Evolutionary conservation across 2,113 vertebrate species (phyloP).

Genomic region (Notarius lentiginosus): DNA sequence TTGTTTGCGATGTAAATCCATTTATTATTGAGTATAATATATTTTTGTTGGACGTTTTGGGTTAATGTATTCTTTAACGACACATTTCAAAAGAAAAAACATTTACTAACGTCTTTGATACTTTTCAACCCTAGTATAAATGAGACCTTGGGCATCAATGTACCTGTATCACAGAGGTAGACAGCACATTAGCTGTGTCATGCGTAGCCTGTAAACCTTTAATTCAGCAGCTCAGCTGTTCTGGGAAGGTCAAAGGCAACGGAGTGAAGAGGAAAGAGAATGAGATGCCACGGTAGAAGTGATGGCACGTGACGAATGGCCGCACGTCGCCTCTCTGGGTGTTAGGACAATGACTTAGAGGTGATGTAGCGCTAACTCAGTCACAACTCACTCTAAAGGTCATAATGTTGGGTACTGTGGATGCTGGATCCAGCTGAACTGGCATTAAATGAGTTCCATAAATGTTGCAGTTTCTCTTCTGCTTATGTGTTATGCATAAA

Average conservation of each 20-base stretch:
- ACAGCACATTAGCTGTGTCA: slow-evolving; percentile 63
- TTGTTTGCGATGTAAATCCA: background rate
- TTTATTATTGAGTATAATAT: background rate
- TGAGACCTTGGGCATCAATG: background rate
- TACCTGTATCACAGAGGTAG: slow-evolving; percentile 36
- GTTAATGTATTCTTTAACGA: background rate
- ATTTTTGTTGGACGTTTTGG: background rate
- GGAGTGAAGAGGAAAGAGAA: slow-evolving; percentile 70
- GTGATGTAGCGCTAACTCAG: slow-evolving; percentile 46
- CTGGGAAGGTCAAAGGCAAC: slow-evolving; percentile 72
- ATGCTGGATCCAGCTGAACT: background rate
- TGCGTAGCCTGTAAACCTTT: slow-evolving; percentile 68
- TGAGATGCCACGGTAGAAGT: slow-evolving; percentile 68
- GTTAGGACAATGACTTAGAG: slow-evolving; percentile 44
- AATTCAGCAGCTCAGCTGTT: slow-evolving; percentile 72
- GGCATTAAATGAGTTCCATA: slow-evolving; percentile 19
- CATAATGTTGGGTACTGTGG: background rate
- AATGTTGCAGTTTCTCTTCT: slow-evolving; percentile 12
- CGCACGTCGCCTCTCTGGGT: slow-evolving; percentile 55
- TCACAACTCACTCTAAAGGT: slow-evolving; percentile 42
- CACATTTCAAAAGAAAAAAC: background rate
- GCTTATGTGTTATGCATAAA: background rate
- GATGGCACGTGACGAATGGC: slow-evolving; percentile 67
- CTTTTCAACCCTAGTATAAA: background rate
- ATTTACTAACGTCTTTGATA: background rate